Percentiles rank a stretch among this genome's conserved stretches.
Conservation (phyloP, 1,140 invertebrate species). For the Laupala kohalensis region DNA sequence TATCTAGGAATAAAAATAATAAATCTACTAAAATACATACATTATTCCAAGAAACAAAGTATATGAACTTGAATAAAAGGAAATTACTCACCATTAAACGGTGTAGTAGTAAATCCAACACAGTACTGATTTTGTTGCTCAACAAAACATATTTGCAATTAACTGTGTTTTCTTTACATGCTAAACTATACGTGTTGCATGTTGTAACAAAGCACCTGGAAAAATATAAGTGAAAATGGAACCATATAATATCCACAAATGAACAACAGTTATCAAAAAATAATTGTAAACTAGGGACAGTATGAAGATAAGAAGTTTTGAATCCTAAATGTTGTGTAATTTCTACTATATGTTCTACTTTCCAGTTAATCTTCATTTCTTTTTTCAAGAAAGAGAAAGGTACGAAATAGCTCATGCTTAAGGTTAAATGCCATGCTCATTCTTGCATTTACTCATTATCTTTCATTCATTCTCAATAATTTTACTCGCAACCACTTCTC, state of each 20-base stretch:
- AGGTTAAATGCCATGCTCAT: no score
- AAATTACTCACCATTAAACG: constrained; percentile 45
- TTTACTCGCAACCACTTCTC: no score
- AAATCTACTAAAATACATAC: no score
- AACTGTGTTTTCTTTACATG: constrained; percentile 36
- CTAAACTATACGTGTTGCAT: constrained; percentile 43
- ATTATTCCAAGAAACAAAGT: no score
- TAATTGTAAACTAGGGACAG: neutral
- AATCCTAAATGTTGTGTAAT: no score
- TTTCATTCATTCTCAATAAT: no score
- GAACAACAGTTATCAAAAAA: constrained; percentile 7
- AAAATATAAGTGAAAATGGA: constrained; percentile 3
- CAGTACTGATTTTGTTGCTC: constrained; percentile 50
- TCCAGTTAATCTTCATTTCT: no score
- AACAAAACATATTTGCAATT: constrained; percentile 52
- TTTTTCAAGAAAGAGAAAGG: no score
- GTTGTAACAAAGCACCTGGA: constrained; percentile 44
- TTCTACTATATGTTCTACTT: no score
- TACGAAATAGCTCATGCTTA: no score
- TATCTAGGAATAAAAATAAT: no score
- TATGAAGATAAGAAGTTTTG: neutral
- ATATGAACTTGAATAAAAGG: neutral
- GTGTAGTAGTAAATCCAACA: constrained; percentile 53
- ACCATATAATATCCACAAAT: constrained; percentile 2
- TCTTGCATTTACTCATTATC: no score